A percentile compares a stretch with the other conserved stretches of the same genome.
These are phyloP conservation scores for Leptopilina syphax DNA, from an alignment of 2,888 invertebrate species.

Conservation along the genomic window DNA sequence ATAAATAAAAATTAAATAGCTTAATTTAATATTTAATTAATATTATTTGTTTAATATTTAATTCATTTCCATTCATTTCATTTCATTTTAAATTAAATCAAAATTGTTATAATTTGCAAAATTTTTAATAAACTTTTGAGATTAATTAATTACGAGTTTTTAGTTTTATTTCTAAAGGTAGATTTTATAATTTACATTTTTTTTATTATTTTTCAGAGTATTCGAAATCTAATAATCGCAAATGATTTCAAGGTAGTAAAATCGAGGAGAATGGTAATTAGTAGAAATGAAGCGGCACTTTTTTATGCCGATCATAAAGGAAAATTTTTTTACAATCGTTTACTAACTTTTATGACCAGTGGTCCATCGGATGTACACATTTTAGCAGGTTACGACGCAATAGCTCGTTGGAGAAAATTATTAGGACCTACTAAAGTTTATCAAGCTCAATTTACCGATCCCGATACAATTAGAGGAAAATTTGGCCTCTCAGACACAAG, in stretches of 20 bases:
- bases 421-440: slow-evolving; percentile 95
- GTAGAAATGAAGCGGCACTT: slow-evolving; percentile 81
- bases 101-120: not conserved
- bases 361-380: slow-evolving; percentile 91
- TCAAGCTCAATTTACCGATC: slow-evolving; percentile 87
- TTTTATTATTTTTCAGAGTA: slow-evolving; percentile 76
- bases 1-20: too few species aligned
- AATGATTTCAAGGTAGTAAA: slow-evolving; percentile 86
- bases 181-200: too few species aligned
- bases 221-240: slow-evolving; percentile 82
- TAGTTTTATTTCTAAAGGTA: too few species aligned
- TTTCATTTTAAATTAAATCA: too few species aligned
- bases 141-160: too few species aligned
- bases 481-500: slow-evolving; percentile 96
- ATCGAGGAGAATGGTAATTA: slow-evolving; percentile 82
- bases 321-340: slow-evolving; percentile 90
- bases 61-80: too few species aligned
- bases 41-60: too few species aligned
- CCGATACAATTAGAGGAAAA: slow-evolving; percentile 87
- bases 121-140: slow-evolving; percentile 16
- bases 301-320: slow-evolving; percentile 91
- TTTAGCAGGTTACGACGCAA: slow-evolving; percentile 86
- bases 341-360: slow-evolving; percentile 91
- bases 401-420: slow-evolving; percentile 87
- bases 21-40: not conserved